Conservation (phyloP, 2,888 invertebrate species). For the Trachelus tabidus region DNA sequence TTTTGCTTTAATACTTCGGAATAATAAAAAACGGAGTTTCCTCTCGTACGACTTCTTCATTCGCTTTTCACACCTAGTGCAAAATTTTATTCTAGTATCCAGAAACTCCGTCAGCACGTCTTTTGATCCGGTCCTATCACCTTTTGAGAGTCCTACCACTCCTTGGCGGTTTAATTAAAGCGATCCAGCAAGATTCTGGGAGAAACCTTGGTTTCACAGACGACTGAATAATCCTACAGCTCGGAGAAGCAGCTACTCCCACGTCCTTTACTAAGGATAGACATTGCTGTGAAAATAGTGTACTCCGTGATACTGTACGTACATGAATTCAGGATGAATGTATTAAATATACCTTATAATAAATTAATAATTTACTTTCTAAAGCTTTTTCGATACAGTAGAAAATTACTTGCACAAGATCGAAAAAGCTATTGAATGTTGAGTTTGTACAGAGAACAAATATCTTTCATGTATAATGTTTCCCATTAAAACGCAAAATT, state of each 20-base stretch:
- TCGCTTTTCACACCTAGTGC: neutral
- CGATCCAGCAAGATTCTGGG: constrained; percentile 8
- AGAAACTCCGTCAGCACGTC: neutral
- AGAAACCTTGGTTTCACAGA: constrained; percentile 9
- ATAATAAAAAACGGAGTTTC: neutral
- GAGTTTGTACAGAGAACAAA: neutral
- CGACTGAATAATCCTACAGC: neutral
- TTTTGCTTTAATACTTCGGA: neutral
- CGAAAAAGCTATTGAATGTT: neutral
- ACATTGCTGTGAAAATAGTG: neutral
- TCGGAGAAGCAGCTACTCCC: neutral
- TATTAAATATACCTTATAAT: neutral
- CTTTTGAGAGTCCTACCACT: neutral
- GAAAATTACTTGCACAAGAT: neutral
- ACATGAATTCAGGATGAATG: neutral
- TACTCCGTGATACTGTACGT: neutral
- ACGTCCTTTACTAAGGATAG: neutral
- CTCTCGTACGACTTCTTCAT: neutral
- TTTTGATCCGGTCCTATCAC: neutral
- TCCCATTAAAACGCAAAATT: neutral
- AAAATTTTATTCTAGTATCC: neutral
- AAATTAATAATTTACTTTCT: neutral
- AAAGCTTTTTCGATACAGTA: neutral
- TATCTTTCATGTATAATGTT: neutral
- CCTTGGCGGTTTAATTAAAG: constrained; percentile 17